These are phyloP conservation scores for Rhabdomys pumilio DNA, from an alignment of 2,797 vertebrate species.

Conservation along the genomic window DNA sequence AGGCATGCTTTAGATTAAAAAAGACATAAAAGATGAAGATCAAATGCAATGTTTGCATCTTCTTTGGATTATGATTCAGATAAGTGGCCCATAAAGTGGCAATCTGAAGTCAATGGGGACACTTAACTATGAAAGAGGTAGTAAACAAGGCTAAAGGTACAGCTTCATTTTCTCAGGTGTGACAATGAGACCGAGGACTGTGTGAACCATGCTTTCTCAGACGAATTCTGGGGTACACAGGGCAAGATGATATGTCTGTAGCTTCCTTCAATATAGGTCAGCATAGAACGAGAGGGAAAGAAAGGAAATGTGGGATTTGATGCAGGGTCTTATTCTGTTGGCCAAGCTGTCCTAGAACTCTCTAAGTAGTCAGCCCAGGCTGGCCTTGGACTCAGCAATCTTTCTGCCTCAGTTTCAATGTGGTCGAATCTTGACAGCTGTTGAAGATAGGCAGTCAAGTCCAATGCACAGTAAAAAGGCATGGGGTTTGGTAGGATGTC, in stretches of 20 bases:
- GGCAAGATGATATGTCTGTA: not conserved
- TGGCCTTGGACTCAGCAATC: not conserved
- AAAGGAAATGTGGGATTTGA: not conserved
- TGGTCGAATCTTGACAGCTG: not conserved
- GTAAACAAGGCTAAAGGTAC: not conserved
- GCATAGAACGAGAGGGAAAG: not conserved
- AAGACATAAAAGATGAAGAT: not conserved
- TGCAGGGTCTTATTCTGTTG: not conserved
- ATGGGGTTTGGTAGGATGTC: not conserved
- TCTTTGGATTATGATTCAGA: conserved; percentile 22
- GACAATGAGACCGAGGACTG: not conserved
- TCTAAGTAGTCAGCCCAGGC: not conserved
- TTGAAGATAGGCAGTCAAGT: not conserved
- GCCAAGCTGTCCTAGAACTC: not conserved
- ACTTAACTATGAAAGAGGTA: not conserved
- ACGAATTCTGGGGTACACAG: not conserved
- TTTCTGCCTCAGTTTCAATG: not conserved
- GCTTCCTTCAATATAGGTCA: not conserved
- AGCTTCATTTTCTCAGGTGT: not conserved
- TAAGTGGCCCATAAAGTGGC: not conserved
- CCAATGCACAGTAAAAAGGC: not conserved
- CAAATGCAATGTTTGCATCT: not conserved
- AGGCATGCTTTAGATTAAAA: not conserved
- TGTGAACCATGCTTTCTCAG: not conserved
- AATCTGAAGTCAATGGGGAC: not conserved